Percentiles rank a stretch among this genome's conserved stretches.
These are phyloP conservation scores for Bombylius major DNA, from an alignment of 2,888 invertebrate species.

Conservation along the genomic window DNA sequence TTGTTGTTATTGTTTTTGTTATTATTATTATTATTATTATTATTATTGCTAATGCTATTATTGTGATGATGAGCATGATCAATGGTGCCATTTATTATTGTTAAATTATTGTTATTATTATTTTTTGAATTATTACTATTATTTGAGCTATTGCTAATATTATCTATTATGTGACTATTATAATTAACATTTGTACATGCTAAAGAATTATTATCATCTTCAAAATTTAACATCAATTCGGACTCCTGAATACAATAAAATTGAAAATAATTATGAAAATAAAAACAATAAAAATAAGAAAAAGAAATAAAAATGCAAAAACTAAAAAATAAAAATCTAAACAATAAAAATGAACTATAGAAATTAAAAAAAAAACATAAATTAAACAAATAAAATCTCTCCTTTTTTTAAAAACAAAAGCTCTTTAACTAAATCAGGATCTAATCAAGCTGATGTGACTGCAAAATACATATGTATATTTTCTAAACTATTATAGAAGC, in stretches of 20 bases:
- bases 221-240: slow-evolving; percentile 15
- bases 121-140: too few relatives aligned
- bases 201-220: slow-evolving; percentile 11
- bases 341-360: neutral
- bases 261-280: neutral
- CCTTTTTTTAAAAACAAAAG: too few relatives aligned
- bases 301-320: neutral
- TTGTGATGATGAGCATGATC: slow-evolving; percentile 7
- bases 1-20: slow-evolving; percentile 9
- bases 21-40: slow-evolving; percentile 1
- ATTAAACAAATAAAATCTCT: too few relatives aligned
- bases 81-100: slow-evolving; percentile 3
- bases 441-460: too few relatives aligned
- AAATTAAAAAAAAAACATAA: too few relatives aligned
- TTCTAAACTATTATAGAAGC: too few relatives aligned
- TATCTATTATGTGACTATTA: slow-evolving; percentile 6
- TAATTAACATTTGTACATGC: slow-evolving; percentile 9
- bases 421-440: too few relatives aligned
- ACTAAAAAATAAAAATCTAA: neutral
- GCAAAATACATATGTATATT: too few relatives aligned
- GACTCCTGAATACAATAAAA: slow-evolving; percentile 16
- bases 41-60: neutral
- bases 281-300: too few relatives aligned
- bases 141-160: slow-evolving; percentile 3
- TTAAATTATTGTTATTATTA: neutral